A percentile compares a stretch with the other conserved stretches of the same genome.
These are phyloP conservation scores for Lacanobia oleracea DNA, from an alignment of 2,888 invertebrate species.

Conservation along the genomic window DNA sequence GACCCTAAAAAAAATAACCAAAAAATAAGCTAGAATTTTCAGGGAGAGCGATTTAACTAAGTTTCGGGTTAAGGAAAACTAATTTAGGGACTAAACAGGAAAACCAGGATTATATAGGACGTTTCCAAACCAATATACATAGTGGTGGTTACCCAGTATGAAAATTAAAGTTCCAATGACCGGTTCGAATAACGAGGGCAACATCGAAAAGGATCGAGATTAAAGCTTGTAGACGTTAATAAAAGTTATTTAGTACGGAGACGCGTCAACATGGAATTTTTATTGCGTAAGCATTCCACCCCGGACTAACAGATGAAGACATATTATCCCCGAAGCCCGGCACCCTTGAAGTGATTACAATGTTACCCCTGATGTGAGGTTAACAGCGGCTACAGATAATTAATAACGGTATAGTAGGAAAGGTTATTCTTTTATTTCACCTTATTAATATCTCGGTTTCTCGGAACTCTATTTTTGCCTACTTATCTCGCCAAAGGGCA, in stretches of 20 bases:
- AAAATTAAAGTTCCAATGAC: constrained; percentile 46
- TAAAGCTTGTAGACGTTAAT: constrained; percentile 75
- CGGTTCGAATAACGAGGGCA: constrained; percentile 44
- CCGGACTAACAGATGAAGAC: constrained; percentile 77
- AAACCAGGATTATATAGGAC: constrained; percentile 11
- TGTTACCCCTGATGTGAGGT: constrained; percentile 55
- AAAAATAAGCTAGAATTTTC: constrained; percentile 29
- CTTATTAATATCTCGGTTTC: constrained; percentile 44
- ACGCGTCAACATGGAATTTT: constrained; percentile 78
- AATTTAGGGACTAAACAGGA: constrained; percentile 35
- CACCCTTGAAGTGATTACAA: constrained; percentile 57
- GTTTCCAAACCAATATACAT: constrained; percentile 10
- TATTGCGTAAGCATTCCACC: constrained; percentile 74
- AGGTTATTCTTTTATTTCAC: constrained; percentile 38
- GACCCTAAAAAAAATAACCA: background rate
- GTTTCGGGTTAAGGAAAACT: constrained; percentile 24
- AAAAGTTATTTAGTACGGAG: constrained; percentile 78
- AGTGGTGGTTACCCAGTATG: constrained; percentile 24
- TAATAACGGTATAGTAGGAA: constrained; percentile 42
- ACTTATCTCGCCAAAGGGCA: background rate
- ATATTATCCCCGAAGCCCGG: constrained; percentile 67
- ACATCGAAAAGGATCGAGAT: constrained; percentile 69
- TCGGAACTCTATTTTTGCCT: constrained; percentile 21
- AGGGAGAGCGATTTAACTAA: constrained; percentile 25
- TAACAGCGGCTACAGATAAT: constrained; percentile 51